Evolutionary conservation across 64 coral and sea anemone species (phyloP).

Genomic region (Acropora yongei): DNA sequence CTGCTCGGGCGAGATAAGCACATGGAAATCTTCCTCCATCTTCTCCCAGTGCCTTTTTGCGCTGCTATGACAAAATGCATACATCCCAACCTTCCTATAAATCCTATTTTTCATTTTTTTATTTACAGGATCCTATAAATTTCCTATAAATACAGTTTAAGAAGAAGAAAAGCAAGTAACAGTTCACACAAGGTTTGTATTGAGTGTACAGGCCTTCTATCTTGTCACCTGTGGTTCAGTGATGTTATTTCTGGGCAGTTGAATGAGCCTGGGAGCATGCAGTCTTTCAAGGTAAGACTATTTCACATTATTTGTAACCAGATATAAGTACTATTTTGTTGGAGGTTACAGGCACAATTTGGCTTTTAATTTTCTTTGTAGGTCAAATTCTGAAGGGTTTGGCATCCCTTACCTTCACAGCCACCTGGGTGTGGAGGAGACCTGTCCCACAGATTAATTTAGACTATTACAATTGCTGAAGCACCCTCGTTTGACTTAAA

Average conservation of each 20-base stretch:
- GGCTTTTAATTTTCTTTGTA: not conserved
- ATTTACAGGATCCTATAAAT: constrained; percentile 38
- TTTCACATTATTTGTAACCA: not conserved
- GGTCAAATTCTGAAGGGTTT: constrained; percentile 20
- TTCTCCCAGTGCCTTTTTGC: constrained; percentile 57
- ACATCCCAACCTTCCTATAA: constrained; percentile 31
- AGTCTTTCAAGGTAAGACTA: not conserved
- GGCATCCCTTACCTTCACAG: constrained; percentile 4
- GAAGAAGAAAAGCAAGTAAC: not conserved
- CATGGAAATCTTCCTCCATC: constrained; percentile 57
- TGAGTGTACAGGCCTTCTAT: not conserved
- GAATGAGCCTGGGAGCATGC: not conserved
- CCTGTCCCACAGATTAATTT: not conserved
- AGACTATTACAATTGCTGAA: not conserved
- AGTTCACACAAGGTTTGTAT: not conserved
- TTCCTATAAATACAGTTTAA: constrained; percentile 37
- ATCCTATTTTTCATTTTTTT: constrained; percentile 36
- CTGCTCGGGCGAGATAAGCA: constrained; percentile 38
- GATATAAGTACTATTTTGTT: constrained; percentile 4
- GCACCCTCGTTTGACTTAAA: not conserved
- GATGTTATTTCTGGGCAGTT: constrained; percentile 11
- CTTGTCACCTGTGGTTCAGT: constrained; percentile 23
- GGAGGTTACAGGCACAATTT: constrained; percentile 13
- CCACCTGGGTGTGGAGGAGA: not conserved
- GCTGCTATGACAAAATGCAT: not conserved